Evolutionary conservation across 2,888 invertebrate species (phyloP), one percentile per base, ranked within the genome.

Genomic region (Tetrapedia diversipes): DNA sequence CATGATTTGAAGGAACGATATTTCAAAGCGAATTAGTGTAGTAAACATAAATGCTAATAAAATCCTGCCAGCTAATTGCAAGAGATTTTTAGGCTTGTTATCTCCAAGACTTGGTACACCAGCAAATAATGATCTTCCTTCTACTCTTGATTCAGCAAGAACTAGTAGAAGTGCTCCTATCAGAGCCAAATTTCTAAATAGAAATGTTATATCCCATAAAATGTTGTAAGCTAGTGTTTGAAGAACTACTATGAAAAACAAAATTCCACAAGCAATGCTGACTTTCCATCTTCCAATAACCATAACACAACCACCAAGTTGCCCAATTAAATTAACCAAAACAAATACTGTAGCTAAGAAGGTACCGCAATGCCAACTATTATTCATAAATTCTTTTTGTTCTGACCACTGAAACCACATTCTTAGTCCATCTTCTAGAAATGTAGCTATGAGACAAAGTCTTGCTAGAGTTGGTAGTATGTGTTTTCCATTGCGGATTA

Each of bases 381-480:
- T 95, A 91, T 98, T 96, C 98, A 99, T 99, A 92, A 98, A 99
- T 91, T 98, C 98, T 51, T 98, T 94, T 92, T 99, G 99, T 90
- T 99, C 98, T 66, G 95, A 95, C 99, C 99, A 99, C 92, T 99
- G 99, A 90, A 98, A 96, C 96, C 98, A 99, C 99, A 99, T 99
- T 77, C 99, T 95, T 75, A 99, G 94, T 1, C 99, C 99, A 94
- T 99, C 99, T 93, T 99, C 99, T 79, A 99, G 94, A 93, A 99
- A 99, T 87, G 99, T 99, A 87, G 98, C 98, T 90, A 99, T 98
- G 76, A 99, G 95, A 92, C 99, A 99, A 77, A 99, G 93, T 81
- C 99, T 95, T 16, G 99, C 99, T 86, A 98, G 94, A 84, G 98
- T 98, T 32, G 99, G 99, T 86, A 99, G 93, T 82, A 99, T 94